These are phyloP conservation scores for Pogonognathellus flavescens DNA, from an alignment of 1,140 invertebrate genomes.

Conservation along the genomic window DNA sequence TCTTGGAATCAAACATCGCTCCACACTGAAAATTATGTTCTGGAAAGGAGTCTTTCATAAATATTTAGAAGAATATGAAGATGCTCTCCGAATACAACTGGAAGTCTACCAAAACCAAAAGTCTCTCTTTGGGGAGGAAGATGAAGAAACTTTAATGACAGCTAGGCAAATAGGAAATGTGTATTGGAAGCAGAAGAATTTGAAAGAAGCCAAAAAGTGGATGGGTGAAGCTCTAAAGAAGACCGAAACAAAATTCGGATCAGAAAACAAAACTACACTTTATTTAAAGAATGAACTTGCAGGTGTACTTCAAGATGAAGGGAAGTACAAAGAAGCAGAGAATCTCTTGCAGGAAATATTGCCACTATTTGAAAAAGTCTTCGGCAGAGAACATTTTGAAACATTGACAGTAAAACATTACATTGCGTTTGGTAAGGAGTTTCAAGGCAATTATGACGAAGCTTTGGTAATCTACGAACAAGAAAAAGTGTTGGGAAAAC, in stretches of 20 bases:
- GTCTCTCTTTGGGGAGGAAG: not conserved
- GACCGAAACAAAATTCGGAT: not conserved
- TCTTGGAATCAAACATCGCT: not conserved
- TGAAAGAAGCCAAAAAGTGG: not conserved
- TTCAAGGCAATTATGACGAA: not conserved
- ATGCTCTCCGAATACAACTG: not conserved
- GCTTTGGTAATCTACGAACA: not conserved
- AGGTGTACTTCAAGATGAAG: not conserved
- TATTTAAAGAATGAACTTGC: not conserved
- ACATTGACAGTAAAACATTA: slow-evolving; percentile 4
- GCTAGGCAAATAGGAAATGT: not conserved
- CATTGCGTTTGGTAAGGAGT: not conserved
- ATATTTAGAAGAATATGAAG: not conserved
- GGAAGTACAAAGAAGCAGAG: not conserved
- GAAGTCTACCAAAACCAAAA: not conserved
- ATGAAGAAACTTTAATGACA: not conserved
- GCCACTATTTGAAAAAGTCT: not conserved
- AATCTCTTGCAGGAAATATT: not conserved
- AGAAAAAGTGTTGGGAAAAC: slow-evolving; percentile 10
- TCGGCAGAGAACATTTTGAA: not conserved
- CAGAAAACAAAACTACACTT: not conserved
- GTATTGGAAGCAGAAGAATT: not conserved
- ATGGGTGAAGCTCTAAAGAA: not conserved
- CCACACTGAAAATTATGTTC: not conserved
- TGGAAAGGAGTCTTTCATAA: not conserved